Conservation (phyloP, 2,888 invertebrate genomes). For the Brachyopa scutellaris region DNA sequence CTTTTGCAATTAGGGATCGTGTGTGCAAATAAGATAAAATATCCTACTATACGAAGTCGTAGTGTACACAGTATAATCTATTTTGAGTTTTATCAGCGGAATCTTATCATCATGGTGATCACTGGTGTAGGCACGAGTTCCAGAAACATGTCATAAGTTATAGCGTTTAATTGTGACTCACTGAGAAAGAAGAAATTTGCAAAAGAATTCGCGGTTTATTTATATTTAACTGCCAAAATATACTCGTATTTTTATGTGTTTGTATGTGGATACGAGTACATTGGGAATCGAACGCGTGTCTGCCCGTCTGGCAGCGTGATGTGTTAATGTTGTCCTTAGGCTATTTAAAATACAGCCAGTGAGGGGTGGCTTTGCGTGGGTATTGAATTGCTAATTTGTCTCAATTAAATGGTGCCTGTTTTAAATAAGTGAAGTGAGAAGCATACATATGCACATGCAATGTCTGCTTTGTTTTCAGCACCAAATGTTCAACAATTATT, state of each 20-base stretch:
- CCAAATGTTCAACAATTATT: slow-evolving; percentile 17
- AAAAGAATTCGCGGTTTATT: slow-evolving; percentile 64
- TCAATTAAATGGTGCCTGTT: slow-evolving; percentile 41
- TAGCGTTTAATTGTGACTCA: slow-evolving; percentile 51
- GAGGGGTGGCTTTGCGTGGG: slow-evolving; percentile 50
- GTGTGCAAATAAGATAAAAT: slow-evolving; percentile 37
- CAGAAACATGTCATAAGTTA: slow-evolving; percentile 17
- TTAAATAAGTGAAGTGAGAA: slow-evolving; percentile 33
- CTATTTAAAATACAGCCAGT: slow-evolving; percentile 37
- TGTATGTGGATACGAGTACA: no score
- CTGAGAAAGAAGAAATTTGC: slow-evolving; percentile 47
- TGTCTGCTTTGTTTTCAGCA: slow-evolving; percentile 32
- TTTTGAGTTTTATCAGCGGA: slow-evolving; percentile 38
- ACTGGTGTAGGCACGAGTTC: no score
- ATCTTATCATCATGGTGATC: slow-evolving; percentile 24
- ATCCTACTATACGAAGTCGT: no score
- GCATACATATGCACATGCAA: slow-evolving; percentile 11
- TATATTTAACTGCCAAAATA: slow-evolving; percentile 54
- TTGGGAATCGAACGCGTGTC: slow-evolving; percentile 59
- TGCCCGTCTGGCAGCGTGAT: slow-evolving; percentile 43
- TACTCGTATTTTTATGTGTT: no score
- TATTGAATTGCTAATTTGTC: slow-evolving; percentile 46
- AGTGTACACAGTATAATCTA: no score
- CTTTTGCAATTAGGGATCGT: slow-evolving; percentile 26
- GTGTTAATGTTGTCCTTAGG: slow-evolving; percentile 56